A percentile compares a stretch with the other conserved stretches of the same genome.
Conservation (phyloP, 2,113 vertebrate genomes). For the Collichthys lucidus region DNA sequence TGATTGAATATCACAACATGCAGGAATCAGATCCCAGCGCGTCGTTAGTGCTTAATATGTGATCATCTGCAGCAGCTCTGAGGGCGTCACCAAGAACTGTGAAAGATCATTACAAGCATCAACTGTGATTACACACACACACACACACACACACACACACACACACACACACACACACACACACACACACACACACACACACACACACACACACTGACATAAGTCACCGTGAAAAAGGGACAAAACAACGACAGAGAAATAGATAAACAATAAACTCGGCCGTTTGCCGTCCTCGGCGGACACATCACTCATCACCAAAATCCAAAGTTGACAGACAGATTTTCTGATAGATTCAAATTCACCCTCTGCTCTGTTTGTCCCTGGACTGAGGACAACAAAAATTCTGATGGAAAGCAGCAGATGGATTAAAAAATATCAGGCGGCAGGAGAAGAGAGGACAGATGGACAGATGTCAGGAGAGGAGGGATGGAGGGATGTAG, state of each 20-base stretch:
- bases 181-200: conserved; percentile 23
- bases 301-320: conserved; percentile 20
- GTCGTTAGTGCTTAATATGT: no score
- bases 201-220: background rate
- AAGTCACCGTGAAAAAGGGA: conserved; percentile 4
- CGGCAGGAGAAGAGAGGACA: background rate
- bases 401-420: conserved; percentile 2
- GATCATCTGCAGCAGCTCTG: no score
- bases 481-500: background rate
- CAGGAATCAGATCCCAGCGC: no score
- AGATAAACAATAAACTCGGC: background rate
- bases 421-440: conserved; percentile 23
- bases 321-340: conserved; percentile 21
- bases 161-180: conserved; percentile 20
- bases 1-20: no score
- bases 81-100: no score
- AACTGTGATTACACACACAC: background rate
- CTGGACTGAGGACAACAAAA: background rate
- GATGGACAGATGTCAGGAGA: background rate
- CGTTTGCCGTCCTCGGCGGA: background rate
- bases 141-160: background rate
- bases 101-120: no score
- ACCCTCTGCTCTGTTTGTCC: background rate
- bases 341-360: conserved; percentile 31
- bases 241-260: conserved; percentile 3